Evolutionary conservation across 2,888 invertebrate genomes (phyloP).

Genomic region (Anagyrus pseudococci): DNA sequence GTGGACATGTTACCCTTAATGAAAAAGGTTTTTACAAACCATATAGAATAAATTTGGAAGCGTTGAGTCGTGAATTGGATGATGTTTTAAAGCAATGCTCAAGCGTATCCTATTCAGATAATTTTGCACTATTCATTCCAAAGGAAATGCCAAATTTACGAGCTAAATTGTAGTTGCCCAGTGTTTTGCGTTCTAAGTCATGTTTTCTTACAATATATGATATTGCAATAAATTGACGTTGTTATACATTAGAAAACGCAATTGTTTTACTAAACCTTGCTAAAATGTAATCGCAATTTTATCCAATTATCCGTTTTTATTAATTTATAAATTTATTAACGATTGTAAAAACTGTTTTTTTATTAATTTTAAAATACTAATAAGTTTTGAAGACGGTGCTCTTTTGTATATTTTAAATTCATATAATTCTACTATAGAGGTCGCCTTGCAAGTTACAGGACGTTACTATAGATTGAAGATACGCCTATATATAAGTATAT

Average conservation of each 20-base stretch:
- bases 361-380: background rate
- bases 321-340: background rate
- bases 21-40: conserved; percentile 44
- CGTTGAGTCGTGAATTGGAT: conserved; percentile 46
- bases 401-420: too few relatives aligned
- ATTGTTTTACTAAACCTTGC: background rate
- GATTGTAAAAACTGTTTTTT: background rate
- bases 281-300: background rate
- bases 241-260: conserved; percentile 25
- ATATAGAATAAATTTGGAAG: conserved; percentile 44
- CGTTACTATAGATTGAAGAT: too few relatives aligned
- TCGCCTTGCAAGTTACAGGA: too few relatives aligned
- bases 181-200: conserved; percentile 24
- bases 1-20: conserved; percentile 44
- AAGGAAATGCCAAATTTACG: conserved; percentile 44
- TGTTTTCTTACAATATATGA: conserved; percentile 25
- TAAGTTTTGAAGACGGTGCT: too few relatives aligned
- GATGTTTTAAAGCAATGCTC: conserved; percentile 45
- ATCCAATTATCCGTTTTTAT: background rate
- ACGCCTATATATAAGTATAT: too few relatives aligned
- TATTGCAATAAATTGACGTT: conserved; percentile 35
- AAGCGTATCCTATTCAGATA: conserved; percentile 48
- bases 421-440: too few relatives aligned
- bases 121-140: conserved; percentile 43
- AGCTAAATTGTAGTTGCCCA: conserved; percentile 51